Conservation (phyloP, 2,113 vertebrate species). For the Oncorhynchus gorbuscha region DNA sequence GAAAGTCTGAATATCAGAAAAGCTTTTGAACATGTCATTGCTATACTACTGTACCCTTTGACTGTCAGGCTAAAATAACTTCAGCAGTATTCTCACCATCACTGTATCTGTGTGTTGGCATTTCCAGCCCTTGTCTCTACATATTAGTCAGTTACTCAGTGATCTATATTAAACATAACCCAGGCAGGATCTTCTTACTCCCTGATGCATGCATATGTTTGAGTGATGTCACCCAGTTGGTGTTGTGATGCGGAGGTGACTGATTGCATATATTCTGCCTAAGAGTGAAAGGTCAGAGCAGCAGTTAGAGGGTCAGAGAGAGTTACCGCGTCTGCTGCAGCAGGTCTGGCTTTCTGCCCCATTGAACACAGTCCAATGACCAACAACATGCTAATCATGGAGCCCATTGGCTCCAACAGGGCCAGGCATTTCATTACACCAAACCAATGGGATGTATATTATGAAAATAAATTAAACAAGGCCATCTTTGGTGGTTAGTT, state of each 20-base stretch:
- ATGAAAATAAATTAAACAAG: constrained; percentile 25
- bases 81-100: too few relatives aligned
- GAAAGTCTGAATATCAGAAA: too few relatives aligned
- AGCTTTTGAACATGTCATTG: too few relatives aligned
- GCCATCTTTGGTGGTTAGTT: not conserved
- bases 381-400: constrained; percentile 71
- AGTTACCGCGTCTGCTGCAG: constrained; percentile 28
- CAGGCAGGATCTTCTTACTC: not conserved
- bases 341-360: constrained; percentile 34
- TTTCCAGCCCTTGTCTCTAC: not conserved
- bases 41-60: too few relatives aligned
- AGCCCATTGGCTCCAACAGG: constrained; percentile 51
- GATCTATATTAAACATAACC: not conserved
- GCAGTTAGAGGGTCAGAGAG: constrained; percentile 46
- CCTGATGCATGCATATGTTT: not conserved
- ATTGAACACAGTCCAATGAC: constrained; percentile 54
- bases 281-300: constrained; percentile 67
- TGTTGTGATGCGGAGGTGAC: constrained; percentile 37
- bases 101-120: too few relatives aligned
- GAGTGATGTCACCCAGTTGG: constrained; percentile 31
- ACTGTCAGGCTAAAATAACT: too few relatives aligned
- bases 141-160: not conserved
- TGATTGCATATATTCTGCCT: constrained; percentile 29
- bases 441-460: constrained; percentile 20
- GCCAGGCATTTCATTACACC: constrained; percentile 23